Percentiles rank a stretch among this genome's conserved stretches.
Evolutionary conservation across 2,113 vertebrate genomes (phyloP).

Genomic region (Serilophus lunatus): DNA sequence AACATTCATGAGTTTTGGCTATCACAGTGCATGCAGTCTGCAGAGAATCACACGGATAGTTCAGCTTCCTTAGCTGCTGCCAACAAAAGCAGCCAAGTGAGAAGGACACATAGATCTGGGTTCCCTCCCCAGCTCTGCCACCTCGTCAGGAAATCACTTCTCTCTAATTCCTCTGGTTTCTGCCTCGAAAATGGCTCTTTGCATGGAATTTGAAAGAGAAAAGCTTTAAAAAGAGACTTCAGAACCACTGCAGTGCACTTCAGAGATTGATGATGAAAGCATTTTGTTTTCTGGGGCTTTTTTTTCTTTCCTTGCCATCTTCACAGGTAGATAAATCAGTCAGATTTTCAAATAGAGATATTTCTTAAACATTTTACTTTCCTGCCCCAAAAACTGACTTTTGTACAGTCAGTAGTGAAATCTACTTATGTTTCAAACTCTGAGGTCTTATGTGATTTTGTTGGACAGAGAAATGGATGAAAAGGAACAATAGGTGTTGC

Average conservation of each 20-base stretch:
- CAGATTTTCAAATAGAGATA: not conserved
- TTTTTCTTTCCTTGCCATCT: not conserved
- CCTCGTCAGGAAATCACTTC: not conserved
- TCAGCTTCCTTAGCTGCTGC: constrained; percentile 18
- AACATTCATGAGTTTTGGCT: constrained; percentile 29
- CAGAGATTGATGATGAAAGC: not conserved
- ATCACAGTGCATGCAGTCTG: not conserved
- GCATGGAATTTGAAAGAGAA: not conserved
- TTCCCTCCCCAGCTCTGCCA: not conserved
- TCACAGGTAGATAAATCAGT: not conserved
- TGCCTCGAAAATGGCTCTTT: not conserved
- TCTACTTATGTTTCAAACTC: constrained; percentile 33
- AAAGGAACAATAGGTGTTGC: constrained; percentile 26
- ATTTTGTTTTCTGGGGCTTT: not conserved
- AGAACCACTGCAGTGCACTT: not conserved
- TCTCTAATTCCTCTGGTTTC: not conserved
- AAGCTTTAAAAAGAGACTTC: not conserved
- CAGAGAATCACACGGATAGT: not conserved
- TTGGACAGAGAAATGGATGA: constrained; percentile 20
- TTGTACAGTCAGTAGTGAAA: constrained; percentile 5
- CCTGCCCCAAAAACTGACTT: not conserved
- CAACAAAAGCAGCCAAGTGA: constrained; percentile 41
- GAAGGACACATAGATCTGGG: constrained; percentile 23
- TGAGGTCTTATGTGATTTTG: constrained; percentile 35
- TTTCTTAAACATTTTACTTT: not conserved